Base-by-base conservation (phyloP, 1,140 invertebrate genomes). In the Augochlora pura region DNA sequence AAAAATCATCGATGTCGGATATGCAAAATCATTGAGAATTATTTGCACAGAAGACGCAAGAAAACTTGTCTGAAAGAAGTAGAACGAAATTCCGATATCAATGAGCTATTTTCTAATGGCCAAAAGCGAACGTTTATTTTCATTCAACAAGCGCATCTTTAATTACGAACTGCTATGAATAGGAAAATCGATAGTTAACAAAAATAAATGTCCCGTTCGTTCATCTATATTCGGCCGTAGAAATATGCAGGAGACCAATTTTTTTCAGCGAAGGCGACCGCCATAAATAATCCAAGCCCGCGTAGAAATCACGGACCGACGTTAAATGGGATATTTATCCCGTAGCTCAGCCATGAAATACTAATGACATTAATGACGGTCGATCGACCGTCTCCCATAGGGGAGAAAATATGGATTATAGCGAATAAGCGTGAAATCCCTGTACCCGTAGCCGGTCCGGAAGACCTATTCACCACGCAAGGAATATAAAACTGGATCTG, bases 291-390 rank as follows among this genome's bases (percentile, higher is more conserved):
- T 83, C 62, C 60, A 60, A 25, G 59, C n/a, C n/a, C 60, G 71
- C 21, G 46, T 62, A 54, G 74, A 49, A 69, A 69, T 67, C 59
- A 46, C 21, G 60, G 67, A n/a, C 38, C 18, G 69, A 71, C 82
- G 79, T 71, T 25, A 23, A 71, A 82, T 70, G 21, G 59, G 38
- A 82, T 18, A 54, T 66, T 81, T 60, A 78, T 63, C 52, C 38
- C 42, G 49, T 18, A 60, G 63, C 54, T 49, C 38, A 49, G n/a
- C 59, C 64, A 62, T 84, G 59, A 82, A 84, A 78, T 84, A 82
- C 52, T 70, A 78, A 82, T 38, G 64, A 65, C 54, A 78, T 82
- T 84, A 82, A 81, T 59, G 52, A 77, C 59, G 38, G 68, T 60
- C 38, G 68, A 60, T 80, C 52, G 70, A 42, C 21, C 60, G 46